phyloP scores from a whole-genome alignment of 1,140 invertebrate species.

The Gonioctena quinquepunctata region DNA sequence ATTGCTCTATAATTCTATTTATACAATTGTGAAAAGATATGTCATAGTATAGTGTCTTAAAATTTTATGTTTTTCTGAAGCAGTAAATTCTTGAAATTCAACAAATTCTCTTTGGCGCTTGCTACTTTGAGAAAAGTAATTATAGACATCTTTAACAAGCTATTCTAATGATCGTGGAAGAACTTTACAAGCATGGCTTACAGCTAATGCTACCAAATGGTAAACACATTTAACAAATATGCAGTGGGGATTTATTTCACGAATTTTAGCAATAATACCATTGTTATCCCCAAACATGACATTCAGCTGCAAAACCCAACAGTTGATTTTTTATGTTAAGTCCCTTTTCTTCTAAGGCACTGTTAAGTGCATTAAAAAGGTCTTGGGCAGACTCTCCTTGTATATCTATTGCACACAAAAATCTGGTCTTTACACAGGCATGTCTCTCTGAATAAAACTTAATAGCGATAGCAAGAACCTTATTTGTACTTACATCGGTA shows the following conservation, averaged over 20 bases:
- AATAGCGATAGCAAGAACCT: constrained; percentile 20
- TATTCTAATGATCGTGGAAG: neutral
- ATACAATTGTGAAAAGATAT: constrained; percentile 5
- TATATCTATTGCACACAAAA: constrained; percentile 22
- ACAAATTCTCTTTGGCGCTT: constrained; percentile 12
- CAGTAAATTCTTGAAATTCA: constrained; percentile 18
- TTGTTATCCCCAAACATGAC: constrained; percentile 38
- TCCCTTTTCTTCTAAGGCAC: constrained; percentile 17
- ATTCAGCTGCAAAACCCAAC: constrained; percentile 39
- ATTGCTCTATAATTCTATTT: too few relatives aligned
- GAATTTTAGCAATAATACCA: constrained; percentile 39
- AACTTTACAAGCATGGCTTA: constrained; percentile 2
- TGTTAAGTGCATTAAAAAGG: constrained; percentile 19
- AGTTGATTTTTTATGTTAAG: constrained; percentile 29
- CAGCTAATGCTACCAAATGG: constrained; percentile 27
- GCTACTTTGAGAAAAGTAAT: constrained; percentile 19
- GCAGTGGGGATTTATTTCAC: constrained; percentile 34
- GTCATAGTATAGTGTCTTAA: constrained; percentile 9
- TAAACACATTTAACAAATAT: constrained; percentile 39
- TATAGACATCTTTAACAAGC: constrained; percentile 8
- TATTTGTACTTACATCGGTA: constrained; percentile 20
- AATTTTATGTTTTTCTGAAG: constrained; percentile 19
- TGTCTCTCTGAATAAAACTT: constrained; percentile 15
- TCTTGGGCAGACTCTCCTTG: constrained; percentile 16
- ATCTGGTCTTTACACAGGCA: constrained; percentile 19